Evolutionary conservation across 1,140 invertebrate species (phyloP).

Genomic region (Chrysopa pallens): DNA sequence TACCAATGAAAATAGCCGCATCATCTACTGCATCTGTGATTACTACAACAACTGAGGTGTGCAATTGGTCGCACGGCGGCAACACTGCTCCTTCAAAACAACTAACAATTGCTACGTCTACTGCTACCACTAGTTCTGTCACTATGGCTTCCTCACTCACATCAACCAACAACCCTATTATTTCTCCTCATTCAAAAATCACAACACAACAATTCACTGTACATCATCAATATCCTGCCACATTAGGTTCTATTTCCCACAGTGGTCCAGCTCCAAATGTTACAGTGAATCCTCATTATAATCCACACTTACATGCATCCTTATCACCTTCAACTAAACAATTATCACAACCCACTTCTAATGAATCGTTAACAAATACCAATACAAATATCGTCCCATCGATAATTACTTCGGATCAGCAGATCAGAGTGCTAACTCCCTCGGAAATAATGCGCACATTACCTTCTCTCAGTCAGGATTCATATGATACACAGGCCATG

Average conservation of each 20-base stretch:
- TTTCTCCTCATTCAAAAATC: slow-evolving; percentile 10
- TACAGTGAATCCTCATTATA: slow-evolving; percentile 32
- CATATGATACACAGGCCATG: slow-evolving; percentile 40
- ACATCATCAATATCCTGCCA: slow-evolving; percentile 20
- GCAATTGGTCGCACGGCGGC: slow-evolving; percentile 21
- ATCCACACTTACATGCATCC: slow-evolving; percentile 9
- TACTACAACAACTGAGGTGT: slow-evolving; percentile 26
- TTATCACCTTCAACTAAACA: slow-evolving; percentile 5
- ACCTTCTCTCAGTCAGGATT: slow-evolving; percentile 55
- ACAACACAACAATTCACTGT: slow-evolving; percentile 22
- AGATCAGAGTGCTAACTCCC: slow-evolving; percentile 68
- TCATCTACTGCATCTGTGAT: slow-evolving; percentile 8
- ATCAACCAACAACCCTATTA: slow-evolving; percentile 15
- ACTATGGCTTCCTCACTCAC: slow-evolving; percentile 23
- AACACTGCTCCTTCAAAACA: neutral
- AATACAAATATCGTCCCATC: neutral
- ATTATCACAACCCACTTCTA: slow-evolving; percentile 4
- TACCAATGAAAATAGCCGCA: neutral
- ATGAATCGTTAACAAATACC: slow-evolving; percentile 7
- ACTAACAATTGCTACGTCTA: slow-evolving; percentile 6
- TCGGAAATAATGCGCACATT: slow-evolving; percentile 75
- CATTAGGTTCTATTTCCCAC: slow-evolving; percentile 11
- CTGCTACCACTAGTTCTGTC: slow-evolving; percentile 1
- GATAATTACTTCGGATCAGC: slow-evolving; percentile 36
- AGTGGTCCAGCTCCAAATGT: slow-evolving; percentile 32